These are phyloP conservation scores for Drosophila kikkawai DNA, from an alignment of 1,140 invertebrate species.

Conservation along the genomic window DNA sequence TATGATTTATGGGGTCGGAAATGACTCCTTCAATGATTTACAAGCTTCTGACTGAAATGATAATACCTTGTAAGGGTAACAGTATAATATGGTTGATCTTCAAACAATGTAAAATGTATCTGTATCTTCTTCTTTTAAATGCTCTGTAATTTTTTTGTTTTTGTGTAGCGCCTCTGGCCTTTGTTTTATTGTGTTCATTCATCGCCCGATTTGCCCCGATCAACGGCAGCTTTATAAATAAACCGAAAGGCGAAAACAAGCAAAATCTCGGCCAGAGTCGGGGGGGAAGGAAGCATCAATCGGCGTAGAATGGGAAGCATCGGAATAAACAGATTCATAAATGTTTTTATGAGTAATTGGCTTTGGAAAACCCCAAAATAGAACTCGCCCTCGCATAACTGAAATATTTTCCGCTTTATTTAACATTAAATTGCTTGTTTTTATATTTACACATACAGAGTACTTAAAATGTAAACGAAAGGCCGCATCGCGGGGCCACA, in stretches of 20 bases:
- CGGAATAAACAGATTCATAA: constrained; percentile 78
- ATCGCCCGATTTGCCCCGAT: constrained; percentile 39
- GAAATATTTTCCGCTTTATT: constrained; percentile 78
- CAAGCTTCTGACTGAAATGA: background rate
- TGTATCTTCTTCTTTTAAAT: background rate
- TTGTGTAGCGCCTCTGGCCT: constrained; percentile 44
- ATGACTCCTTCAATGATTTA: no score
- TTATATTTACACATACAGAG: constrained; percentile 55
- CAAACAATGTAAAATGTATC: background rate
- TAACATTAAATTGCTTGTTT: constrained; percentile 54
- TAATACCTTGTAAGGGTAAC: background rate
- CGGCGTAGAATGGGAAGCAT: constrained; percentile 34
- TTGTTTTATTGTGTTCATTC: constrained; percentile 61
- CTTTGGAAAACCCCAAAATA: constrained; percentile 46
- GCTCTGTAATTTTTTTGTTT: background rate
- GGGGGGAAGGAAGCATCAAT: constrained; percentile 40
- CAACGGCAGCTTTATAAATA: constrained; percentile 45
- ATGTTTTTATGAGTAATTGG: constrained; percentile 79
- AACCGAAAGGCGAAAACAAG: constrained; percentile 22
- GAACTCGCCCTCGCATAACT: constrained; percentile 54
- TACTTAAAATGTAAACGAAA: constrained; percentile 63
- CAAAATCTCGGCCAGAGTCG: constrained; percentile 25
- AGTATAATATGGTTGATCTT: background rate
- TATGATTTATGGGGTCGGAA: no score
- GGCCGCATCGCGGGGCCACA: constrained; percentile 19